phyloP scores from a whole-genome alignment of 2,797 vertebrate species.

The Prunella strophiata region DNA sequence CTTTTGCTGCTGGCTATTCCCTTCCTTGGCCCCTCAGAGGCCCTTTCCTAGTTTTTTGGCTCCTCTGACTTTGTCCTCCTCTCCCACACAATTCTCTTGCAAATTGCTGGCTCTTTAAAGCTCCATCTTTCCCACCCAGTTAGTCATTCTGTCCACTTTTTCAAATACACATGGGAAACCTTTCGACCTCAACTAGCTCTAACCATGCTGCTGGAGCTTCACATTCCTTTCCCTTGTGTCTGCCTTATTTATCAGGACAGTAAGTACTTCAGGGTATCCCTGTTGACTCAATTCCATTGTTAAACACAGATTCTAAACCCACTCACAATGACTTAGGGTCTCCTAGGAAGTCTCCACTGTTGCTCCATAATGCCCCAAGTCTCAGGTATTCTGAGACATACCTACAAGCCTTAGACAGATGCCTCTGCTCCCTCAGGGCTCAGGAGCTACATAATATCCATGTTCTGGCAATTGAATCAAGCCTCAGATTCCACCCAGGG shows the following conservation, averaged over 20 bases:
- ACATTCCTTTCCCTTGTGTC: neutral
- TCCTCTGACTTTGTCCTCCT: neutral
- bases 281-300: neutral
- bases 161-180: neutral
- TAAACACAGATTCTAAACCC: neutral
- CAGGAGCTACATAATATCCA: neutral
- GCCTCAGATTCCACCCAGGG: neutral
- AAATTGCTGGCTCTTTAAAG: neutral
- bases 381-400: neutral
- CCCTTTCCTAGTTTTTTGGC: neutral
- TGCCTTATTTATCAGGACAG: neutral
- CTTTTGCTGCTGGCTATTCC: slow-evolving; percentile 6
- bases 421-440: neutral
- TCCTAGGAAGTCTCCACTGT: neutral
- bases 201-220: neutral
- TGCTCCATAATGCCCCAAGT: neutral
- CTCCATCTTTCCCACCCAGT: neutral
- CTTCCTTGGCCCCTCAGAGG: neutral
- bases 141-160: neutral
- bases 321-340: neutral
- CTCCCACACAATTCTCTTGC: slow-evolving; percentile 4
- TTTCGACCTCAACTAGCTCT: neutral
- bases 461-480: neutral
- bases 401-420: neutral
- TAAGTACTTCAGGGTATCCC: neutral